A percentile compares a stretch with the other conserved stretches of the same genome.
phyloP scores from a whole-genome alignment of 2,888 invertebrate genomes.

The Lycocerus yunnanus region DNA sequence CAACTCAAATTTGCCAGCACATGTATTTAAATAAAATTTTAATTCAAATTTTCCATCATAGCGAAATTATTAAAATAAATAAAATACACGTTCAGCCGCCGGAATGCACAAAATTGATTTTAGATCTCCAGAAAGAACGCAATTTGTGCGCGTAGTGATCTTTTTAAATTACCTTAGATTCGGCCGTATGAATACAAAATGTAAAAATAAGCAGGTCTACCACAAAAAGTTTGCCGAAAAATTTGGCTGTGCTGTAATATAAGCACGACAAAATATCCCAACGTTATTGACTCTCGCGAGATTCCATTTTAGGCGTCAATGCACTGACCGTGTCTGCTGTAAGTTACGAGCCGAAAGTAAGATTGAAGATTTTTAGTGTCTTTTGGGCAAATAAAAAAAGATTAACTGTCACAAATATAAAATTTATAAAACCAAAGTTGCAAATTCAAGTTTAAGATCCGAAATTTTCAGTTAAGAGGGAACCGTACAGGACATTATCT shows the following conservation, averaged over 20 bases:
- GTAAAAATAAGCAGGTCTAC: background rate
- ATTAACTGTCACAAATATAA: background rate
- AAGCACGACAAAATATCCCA: background rate
- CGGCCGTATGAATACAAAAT: background rate
- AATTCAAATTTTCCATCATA: background rate
- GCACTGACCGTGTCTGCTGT: background rate
- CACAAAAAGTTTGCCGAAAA: background rate
- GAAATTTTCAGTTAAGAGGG: background rate
- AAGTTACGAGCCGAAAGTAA: background rate
- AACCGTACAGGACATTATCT: background rate
- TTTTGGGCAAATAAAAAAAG: background rate
- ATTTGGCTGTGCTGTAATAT: background rate
- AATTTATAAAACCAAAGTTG: background rate
- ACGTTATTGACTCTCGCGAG: background rate
- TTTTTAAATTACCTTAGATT: background rate
- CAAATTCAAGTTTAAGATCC: background rate
- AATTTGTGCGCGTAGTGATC: background rate
- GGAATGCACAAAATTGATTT: no score
- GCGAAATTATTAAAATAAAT: background rate
- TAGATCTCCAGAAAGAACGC: no score
- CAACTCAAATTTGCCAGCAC: background rate
- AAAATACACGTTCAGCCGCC: no score
- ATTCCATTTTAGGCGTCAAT: background rate
- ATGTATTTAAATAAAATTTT: background rate
- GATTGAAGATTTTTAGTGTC: background rate